These are phyloP conservation scores for Agrotis segetum DNA, from an alignment of 2,888 invertebrate genomes.

Conservation along the genomic window DNA sequence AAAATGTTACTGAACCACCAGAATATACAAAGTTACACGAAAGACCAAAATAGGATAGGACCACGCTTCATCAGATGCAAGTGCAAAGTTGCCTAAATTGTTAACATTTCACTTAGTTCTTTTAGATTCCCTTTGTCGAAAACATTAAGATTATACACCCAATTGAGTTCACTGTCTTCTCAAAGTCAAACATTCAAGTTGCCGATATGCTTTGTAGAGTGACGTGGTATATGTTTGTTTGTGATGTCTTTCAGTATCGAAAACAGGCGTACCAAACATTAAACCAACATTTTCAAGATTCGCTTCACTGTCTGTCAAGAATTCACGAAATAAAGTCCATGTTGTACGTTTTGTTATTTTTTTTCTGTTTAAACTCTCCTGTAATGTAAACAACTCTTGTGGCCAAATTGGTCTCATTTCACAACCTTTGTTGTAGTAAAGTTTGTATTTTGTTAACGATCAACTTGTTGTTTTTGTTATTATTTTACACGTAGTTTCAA, in stretches of 20 bases:
- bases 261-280: constrained; percentile 24
- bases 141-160: constrained; percentile 7
- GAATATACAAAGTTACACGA: constrained; percentile 2
- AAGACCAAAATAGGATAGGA: constrained; percentile 20
- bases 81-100: not conserved
- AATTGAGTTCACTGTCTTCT: constrained; percentile 20
- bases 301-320: constrained; percentile 12
- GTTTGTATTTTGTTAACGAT: constrained; percentile 11
- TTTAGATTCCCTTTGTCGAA: constrained; percentile 25
- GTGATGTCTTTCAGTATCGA: constrained; percentile 2
- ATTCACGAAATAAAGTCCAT: constrained; percentile 13
- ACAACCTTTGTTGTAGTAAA: constrained; percentile 13
- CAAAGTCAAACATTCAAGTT: constrained; percentile 1
- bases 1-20: not conserved
- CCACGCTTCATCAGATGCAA: not conserved
- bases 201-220: constrained; percentile 5
- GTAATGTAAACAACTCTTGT: constrained; percentile 8
- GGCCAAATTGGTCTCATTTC: not conserved
- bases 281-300: constrained; percentile 10
- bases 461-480: not conserved
- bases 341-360: constrained; percentile 18
- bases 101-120: constrained; percentile 3
- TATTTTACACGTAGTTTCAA: not conserved
- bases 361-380: constrained; percentile 10
- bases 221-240: constrained; percentile 1